phyloP scores from a whole-genome alignment of 2,888 invertebrate species.

The Nasonovia ribisnigri region DNA sequence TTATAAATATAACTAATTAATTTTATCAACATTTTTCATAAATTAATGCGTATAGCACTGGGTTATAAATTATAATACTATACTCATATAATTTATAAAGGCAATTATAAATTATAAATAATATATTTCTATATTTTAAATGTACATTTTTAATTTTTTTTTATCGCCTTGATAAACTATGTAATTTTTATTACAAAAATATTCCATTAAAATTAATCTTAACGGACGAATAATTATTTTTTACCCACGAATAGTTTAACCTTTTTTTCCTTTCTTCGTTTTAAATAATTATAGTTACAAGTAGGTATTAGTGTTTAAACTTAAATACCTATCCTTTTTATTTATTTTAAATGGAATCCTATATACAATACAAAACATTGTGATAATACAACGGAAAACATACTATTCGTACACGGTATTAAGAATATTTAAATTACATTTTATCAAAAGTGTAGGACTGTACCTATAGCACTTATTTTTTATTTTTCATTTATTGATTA shows the following conservation, averaged over 20 bases:
- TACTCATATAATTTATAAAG: background rate
- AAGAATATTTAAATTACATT: background rate
- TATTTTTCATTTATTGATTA: constrained; percentile 11
- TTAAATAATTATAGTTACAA: background rate
- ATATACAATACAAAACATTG: background rate
- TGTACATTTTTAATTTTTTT: background rate
- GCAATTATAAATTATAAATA: background rate
- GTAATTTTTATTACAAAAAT: background rate
- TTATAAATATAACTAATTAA: background rate
- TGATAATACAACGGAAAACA: background rate
- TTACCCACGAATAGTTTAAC: background rate
- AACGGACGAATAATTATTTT: background rate
- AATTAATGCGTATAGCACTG: background rate
- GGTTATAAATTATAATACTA: no score
- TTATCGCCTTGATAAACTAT: no score
- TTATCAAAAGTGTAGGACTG: background rate
- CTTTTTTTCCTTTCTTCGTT: background rate
- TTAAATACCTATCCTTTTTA: background rate
- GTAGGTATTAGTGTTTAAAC: background rate
- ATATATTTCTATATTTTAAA: background rate
- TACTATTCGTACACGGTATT: background rate
- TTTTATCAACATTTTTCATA: background rate
- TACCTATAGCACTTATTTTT: background rate
- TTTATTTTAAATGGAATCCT: background rate
- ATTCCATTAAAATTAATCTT: background rate